These are phyloP conservation scores for Acinonyx jubatus DNA, from an alignment of 2,113 vertebrate genomes.

Conservation along the genomic window DNA sequence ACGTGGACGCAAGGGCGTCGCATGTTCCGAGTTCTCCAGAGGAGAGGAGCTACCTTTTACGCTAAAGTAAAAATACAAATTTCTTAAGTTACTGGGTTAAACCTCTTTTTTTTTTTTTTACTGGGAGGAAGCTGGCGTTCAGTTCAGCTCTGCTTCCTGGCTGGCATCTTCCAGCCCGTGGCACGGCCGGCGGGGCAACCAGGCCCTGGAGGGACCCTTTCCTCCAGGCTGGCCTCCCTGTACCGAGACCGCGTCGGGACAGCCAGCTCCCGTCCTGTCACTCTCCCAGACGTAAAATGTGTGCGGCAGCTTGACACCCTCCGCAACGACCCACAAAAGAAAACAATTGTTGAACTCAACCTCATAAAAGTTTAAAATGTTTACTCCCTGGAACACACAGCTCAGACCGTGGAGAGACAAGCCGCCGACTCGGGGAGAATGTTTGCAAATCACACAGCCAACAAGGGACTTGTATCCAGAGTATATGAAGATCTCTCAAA, in stretches of 20 bases:
- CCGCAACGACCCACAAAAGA: background rate
- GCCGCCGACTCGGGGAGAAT: background rate
- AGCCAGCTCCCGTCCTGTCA: background rate
- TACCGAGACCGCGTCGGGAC: background rate
- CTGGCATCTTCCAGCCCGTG: background rate
- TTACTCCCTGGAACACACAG: background rate
- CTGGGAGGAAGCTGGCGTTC: background rate
- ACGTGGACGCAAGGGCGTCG: rapidly evolving
- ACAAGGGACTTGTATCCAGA: background rate
- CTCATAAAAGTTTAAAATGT: background rate
- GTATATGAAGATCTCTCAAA: background rate
- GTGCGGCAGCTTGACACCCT: background rate
- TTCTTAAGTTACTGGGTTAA: too few species aligned
- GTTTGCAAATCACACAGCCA: background rate
- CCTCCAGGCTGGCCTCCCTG: background rate
- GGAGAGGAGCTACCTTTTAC: background rate
- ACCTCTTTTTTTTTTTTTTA: too few species aligned
- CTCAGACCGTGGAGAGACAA: background rate
- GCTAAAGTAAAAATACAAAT: rapidly evolving
- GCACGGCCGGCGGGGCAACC: background rate
- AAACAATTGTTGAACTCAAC: too few species aligned
- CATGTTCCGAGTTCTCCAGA: background rate
- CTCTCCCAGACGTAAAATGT: background rate
- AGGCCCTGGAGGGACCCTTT: background rate
- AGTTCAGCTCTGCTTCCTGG: background rate